Evolutionary conservation across 2,113 vertebrate genomes (phyloP).

Genomic region (Muntiacus muntjak): DNA sequence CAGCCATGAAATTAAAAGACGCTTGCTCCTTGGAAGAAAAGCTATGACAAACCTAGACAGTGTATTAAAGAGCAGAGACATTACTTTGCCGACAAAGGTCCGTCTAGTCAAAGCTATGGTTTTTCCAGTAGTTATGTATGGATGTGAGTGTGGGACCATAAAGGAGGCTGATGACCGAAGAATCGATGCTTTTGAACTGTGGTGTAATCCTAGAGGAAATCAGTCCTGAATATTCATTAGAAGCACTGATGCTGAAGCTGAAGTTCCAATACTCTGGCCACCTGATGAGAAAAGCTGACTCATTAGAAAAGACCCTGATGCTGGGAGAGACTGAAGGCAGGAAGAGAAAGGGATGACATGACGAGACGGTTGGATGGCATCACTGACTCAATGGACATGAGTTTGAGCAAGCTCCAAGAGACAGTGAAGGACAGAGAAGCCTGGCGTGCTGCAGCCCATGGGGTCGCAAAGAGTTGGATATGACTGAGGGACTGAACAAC

Average conservation of each 20-base stretch:
- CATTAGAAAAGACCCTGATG: background rate
- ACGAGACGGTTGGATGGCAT: background rate
- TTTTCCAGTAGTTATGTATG: background rate
- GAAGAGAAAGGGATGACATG: background rate
- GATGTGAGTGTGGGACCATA: background rate
- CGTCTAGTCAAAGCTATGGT: background rate
- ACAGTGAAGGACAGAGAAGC: background rate
- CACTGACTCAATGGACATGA: background rate
- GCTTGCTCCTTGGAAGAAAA: background rate
- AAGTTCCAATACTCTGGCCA: background rate
- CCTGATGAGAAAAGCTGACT: background rate
- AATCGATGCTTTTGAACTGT: background rate
- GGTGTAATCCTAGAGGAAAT: background rate
- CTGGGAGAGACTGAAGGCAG: background rate
- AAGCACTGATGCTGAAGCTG: background rate
- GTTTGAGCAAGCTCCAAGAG: background rate
- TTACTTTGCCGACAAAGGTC: background rate
- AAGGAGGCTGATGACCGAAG: background rate
- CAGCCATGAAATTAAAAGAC: background rate
- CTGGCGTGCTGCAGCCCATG: background rate
- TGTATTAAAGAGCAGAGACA: background rate
- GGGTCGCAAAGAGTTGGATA: background rate
- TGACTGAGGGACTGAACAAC: background rate
- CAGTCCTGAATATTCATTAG: background rate
- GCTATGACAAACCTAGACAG: background rate